A percentile compares a stretch with the other conserved stretches of the same genome.
Evolutionary conservation across 2,113 vertebrate species (phyloP).

Genomic region (Vulpes lagopus): DNA sequence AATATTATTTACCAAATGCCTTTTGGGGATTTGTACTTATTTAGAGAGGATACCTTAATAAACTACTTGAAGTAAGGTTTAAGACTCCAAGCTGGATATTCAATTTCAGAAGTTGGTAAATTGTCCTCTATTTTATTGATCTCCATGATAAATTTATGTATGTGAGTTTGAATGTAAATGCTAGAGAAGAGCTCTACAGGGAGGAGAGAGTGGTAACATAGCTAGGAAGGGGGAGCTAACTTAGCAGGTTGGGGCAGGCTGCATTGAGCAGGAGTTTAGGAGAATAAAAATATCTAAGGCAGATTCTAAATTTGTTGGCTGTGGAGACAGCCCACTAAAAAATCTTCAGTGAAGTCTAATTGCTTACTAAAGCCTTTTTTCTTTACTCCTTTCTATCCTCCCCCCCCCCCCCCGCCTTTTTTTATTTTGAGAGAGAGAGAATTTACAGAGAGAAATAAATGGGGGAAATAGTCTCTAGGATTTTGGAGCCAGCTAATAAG

Average conservation of each 20-base stretch:
- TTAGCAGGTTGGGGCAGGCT: background rate
- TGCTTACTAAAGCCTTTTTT: background rate
- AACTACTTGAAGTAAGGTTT: background rate
- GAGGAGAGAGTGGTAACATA: background rate
- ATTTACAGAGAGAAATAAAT: background rate
- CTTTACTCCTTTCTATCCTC: background rate
- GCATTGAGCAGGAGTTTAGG: background rate
- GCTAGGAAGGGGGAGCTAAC: background rate
- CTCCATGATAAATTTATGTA: background rate
- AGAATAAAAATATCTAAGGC: background rate
- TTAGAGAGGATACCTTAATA: background rate
- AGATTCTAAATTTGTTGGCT: constrained; percentile 35
- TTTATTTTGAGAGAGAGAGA: background rate
- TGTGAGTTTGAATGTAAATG: background rate
- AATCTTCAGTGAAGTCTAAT: background rate
- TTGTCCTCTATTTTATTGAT: background rate
- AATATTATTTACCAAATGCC: constrained; percentile 1
- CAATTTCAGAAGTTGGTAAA: background rate
- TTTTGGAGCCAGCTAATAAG: background rate
- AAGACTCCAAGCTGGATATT: background rate
- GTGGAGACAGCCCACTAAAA: background rate
- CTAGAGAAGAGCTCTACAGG: background rate
- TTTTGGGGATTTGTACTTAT: background rate
- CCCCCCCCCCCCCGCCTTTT: background rate
- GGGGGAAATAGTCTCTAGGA: background rate